Evolutionary conservation across 2,797 vertebrate genomes (phyloP).

Genomic region (Lindbergichthys nudifrons): DNA sequence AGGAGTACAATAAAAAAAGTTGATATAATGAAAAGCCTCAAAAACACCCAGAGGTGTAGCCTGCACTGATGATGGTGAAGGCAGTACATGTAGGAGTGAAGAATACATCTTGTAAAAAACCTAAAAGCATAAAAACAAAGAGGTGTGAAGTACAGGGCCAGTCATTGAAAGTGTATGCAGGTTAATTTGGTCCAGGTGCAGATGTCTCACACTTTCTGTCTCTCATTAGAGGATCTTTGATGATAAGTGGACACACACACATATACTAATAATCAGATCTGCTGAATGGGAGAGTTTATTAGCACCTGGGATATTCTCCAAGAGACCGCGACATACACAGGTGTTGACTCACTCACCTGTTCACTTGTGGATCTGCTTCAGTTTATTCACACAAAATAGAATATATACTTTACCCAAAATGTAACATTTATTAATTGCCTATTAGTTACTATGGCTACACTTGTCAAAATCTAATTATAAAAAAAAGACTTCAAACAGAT

Average conservation of each 20-base stretch:
- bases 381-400: no score
- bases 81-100: background rate
- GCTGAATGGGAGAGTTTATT: slow-evolving; percentile 29
- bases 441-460: no score
- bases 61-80: background rate
- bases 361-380: background rate
- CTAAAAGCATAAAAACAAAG: slow-evolving; percentile 9
- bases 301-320: slow-evolving; percentile 25
- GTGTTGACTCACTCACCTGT: slow-evolving; percentile 6
- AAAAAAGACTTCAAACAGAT: no score
- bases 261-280: slow-evolving; percentile 29
- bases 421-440: background rate
- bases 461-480: background rate
- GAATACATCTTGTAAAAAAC: background rate
- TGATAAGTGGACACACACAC: slow-evolving; percentile 29
- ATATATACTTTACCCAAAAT: background rate
- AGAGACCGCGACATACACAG: slow-evolving; percentile 33
- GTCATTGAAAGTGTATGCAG: slow-evolving; percentile 42
- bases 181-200: slow-evolving; percentile 74
- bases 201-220: slow-evolving; percentile 29
- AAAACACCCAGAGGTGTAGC: slow-evolving; percentile 10
- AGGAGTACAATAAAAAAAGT: background rate
- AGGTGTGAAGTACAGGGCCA: background rate
- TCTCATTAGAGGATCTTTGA: slow-evolving; percentile 48
- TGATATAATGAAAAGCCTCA: slow-evolving; percentile 13